A percentile compares a stretch with the other conserved stretches of the same genome.
Evolutionary conservation across 1,140 invertebrate species (phyloP).

Genomic region (Aphaenogaster floridana): DNA sequence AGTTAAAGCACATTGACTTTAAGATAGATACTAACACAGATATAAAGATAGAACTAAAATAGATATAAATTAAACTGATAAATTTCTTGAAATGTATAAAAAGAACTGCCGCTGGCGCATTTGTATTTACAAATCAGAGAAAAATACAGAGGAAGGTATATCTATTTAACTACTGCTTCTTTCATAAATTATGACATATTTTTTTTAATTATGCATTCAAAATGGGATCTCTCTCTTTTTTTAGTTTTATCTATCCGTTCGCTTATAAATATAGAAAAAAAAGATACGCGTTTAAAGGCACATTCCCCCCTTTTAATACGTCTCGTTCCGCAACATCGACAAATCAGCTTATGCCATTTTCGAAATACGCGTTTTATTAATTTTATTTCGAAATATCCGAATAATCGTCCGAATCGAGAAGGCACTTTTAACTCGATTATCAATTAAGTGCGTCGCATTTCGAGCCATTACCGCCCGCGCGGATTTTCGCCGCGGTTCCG

Average conservation of each 20-base stretch:
- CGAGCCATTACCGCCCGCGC: slow-evolving; percentile 39
- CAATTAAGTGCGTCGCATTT: slow-evolving; percentile 51
- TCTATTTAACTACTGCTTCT: background rate
- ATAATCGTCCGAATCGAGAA: background rate
- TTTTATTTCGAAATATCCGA: background rate
- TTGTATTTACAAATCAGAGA: background rate
- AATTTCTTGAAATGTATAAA: background rate
- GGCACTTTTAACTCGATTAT: slow-evolving; percentile 51
- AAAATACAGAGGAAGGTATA: background rate
- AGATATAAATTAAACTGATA: too few relatives aligned
- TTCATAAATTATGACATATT: background rate
- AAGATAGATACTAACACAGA: background rate
- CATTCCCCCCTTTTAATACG: background rate
- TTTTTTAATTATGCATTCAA: background rate
- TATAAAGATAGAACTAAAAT: too few relatives aligned
- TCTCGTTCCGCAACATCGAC: background rate
- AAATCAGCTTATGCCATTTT: slow-evolving; percentile 4
- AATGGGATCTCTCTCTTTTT: background rate
- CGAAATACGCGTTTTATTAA: background rate
- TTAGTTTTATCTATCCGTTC: background rate
- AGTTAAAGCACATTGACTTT: background rate
- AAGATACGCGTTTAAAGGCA: background rate
- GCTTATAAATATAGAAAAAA: background rate
- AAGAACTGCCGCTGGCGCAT: background rate
- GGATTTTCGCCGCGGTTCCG: slow-evolving; percentile 27